Evolutionary conservation across 2,888 invertebrate species (phyloP), one percentile per base, ranked within the genome.

Genomic region (Acanthococcus lagerstroemiae): DNA sequence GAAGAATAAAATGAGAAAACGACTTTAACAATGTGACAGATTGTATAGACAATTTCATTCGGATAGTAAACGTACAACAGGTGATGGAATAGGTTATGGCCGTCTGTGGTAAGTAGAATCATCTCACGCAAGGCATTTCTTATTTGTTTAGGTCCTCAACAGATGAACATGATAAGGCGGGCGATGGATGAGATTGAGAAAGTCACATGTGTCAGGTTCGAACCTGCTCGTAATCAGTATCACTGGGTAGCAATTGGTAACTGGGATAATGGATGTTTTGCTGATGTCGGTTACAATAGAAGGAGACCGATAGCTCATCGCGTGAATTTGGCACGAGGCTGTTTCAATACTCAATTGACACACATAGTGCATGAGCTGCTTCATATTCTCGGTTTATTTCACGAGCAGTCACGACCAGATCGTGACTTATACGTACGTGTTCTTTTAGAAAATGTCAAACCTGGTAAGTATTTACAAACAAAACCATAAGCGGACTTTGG

Each of bases 331-430:
- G 37, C 70, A 2, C 72, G 73, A 4, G 69, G 69, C 21, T 73
- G 73, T 56, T 68, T 72, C 3, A 57, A 65, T 12, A 52, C 70
- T 22, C 56, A 67, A 17, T 73, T 73, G 12, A 72, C 71, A 9
- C n/a, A n/a, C n/a, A 71, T 73, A 22, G 71, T 73, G 46, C 73
- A 73, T 56, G 73, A 73, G 58, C 66, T 73, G 26, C 68, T 73
- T 6, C 73, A 73, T 68, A 72, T 72, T 1, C 67, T 71, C 9
- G 73, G 73, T 7, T 58, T 73, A 6, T 67, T 72, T 25, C 73
- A 73, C 55, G 73, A 73, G 57, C 73, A 73, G 67, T 70, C 73
- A 1, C 68, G 73, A 5, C 67, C 70, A 3, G 73, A 73, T 68
- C 68, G 73, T 15, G 73, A 73, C 66, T 68, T 72, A 4, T 68